A percentile compares a stretch with the other conserved stretches of the same genome.
These are phyloP conservation scores for Machimus atricapillus DNA, from an alignment of 2,888 invertebrate species.

Conservation along the genomic window DNA sequence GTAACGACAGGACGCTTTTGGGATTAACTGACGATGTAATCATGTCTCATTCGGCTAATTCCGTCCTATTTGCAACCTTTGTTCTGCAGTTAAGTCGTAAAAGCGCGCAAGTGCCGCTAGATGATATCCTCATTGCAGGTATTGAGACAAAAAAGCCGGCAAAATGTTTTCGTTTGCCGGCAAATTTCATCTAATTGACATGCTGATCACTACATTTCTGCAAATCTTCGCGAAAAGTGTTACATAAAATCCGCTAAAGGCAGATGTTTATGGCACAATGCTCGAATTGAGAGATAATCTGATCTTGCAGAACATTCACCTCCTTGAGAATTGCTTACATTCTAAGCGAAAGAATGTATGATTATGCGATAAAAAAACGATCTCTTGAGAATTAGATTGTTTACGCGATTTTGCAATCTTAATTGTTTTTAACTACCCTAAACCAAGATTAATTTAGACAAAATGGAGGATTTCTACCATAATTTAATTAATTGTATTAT, in stretches of 20 bases:
- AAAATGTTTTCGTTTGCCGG: neutral
- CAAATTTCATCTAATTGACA: conserved; percentile 15
- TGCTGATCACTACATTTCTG: conserved; percentile 15
- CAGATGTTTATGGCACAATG: neutral
- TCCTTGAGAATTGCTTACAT: neutral
- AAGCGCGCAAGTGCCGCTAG: neutral
- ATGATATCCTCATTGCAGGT: neutral
- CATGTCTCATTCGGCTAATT: neutral
- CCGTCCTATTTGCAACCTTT: neutral
- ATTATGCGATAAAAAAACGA: neutral
- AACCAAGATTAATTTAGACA: neutral
- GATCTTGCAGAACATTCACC: neutral
- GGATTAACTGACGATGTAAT: neutral
- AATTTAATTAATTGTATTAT: no score
- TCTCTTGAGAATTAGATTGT: neutral
- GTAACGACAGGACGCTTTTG: neutral
- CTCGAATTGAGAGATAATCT: neutral
- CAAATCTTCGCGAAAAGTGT: neutral
- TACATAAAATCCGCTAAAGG: neutral
- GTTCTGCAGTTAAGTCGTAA: neutral
- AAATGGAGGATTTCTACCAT: no score
- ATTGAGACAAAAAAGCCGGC: neutral
- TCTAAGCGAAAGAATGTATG: neutral
- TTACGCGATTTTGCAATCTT: neutral
- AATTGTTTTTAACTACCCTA: neutral